phyloP scores from a whole-genome alignment of 53 echinoderm and acorn worm species.

The Echinometra lucunter region DNA sequence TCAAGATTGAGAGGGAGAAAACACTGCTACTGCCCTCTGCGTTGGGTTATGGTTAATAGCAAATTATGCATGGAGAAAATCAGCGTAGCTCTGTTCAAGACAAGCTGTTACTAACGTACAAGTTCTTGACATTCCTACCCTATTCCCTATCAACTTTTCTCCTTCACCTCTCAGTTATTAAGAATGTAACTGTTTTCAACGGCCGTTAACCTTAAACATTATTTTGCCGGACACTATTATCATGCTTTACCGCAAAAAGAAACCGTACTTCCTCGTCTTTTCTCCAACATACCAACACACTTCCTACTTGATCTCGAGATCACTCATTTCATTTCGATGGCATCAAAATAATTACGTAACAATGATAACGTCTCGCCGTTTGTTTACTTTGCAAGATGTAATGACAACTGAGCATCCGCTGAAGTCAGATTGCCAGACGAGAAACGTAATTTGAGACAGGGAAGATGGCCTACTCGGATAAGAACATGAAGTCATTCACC shows the following conservation, averaged over 20 bases:
- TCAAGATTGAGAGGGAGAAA: background rate
- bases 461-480: background rate
- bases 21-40: constrained; percentile 13
- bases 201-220: constrained; percentile 23
- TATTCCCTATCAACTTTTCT: background rate
- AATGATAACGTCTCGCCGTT: background rate
- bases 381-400: constrained; percentile 29
- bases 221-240: too few species aligned
- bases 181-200: background rate
- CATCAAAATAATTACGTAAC: constrained; percentile 50
- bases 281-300: background rate
- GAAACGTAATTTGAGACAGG: background rate
- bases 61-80: too few species aligned
- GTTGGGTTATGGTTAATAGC: background rate
- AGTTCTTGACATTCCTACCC: background rate
- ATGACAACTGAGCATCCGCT: background rate
- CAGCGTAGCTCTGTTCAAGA: background rate
- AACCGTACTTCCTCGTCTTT: constrained; percentile 15
- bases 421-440: background rate
- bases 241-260: background rate
- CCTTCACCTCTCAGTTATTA: background rate
- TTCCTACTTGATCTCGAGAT: background rate
- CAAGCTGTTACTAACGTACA: background rate
- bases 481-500: constrained; percentile 47
- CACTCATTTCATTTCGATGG: background rate